Percentiles rank a stretch among this genome's conserved stretches.
Conservation (phyloP, 2,797 vertebrate genomes). For the Melanotaenia parkinsoni region DNA sequence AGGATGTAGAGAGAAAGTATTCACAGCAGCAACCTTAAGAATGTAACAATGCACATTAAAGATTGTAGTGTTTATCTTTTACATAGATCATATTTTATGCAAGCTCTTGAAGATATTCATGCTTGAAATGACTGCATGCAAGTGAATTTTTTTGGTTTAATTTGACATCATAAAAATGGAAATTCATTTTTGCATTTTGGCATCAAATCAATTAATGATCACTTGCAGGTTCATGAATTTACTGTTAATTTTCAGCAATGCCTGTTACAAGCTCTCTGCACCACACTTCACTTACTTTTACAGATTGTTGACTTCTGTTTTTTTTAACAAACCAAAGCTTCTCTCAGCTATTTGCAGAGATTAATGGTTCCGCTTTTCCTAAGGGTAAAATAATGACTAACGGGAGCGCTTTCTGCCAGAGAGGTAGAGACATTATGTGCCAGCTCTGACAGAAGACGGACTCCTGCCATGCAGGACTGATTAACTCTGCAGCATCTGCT, state of each 20-base stretch:
- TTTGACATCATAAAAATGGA: neutral
- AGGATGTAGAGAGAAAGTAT: no score
- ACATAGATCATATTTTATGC: no score
- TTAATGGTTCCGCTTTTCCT: slow-evolving; percentile 3
- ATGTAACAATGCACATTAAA: no score
- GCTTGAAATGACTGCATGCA: neutral
- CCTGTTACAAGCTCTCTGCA: slow-evolving; percentile 20
- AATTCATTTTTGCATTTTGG: slow-evolving; percentile 2
- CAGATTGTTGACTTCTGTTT: slow-evolving; percentile 21
- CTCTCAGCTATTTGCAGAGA: slow-evolving; percentile 24
- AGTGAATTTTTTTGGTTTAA: slow-evolving; percentile 21
- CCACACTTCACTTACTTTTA: neutral
- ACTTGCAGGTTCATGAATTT: slow-evolving; percentile 18
- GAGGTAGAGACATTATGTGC: slow-evolving; percentile 27
- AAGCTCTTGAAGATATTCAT: neutral
- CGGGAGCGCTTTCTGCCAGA: slow-evolving; percentile 18
- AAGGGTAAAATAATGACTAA: slow-evolving; percentile 15
- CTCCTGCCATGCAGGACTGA: slow-evolving; percentile 48
- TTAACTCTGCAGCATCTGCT: slow-evolving; percentile 45
- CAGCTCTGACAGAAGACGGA: slow-evolving; percentile 27
- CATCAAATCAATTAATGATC: slow-evolving; percentile 1
- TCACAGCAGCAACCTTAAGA: no score
- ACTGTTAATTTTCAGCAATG: slow-evolving; percentile 9
- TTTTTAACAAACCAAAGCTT: neutral
- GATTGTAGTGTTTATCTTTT: no score